Percentiles rank a stretch among this genome's conserved stretches.
These are phyloP conservation scores for Neoseiulus cucumeris DNA, from an alignment of 1,140 invertebrate genomes.

Conservation along the genomic window DNA sequence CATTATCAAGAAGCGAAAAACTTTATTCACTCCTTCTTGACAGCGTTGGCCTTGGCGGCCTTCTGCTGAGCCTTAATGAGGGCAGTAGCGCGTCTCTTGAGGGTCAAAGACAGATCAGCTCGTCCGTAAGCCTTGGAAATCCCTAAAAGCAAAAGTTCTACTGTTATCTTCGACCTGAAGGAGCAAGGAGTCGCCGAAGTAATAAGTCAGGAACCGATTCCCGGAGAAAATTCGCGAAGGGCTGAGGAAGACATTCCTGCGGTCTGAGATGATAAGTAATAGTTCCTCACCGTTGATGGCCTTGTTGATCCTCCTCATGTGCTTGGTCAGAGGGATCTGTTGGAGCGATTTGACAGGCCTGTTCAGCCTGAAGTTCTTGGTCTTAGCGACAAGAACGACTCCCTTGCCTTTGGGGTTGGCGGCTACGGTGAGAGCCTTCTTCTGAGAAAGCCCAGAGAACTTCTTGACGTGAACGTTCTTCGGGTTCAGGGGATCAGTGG, in stretches of 20 bases:
- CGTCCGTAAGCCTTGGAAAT: background rate
- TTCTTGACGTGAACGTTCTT: conserved; percentile 1
- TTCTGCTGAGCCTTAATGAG: background rate
- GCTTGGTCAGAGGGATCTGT: background rate
- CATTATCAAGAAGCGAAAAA: too few relatives aligned
- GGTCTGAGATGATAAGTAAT: too few relatives aligned
- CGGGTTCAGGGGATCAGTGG: conserved; percentile 3
- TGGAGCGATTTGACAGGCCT: background rate
- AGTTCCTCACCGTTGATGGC: background rate
- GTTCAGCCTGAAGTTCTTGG: conserved; percentile 7
- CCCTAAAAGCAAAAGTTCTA: background rate
- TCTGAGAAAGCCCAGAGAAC: background rate
- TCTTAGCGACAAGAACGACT: background rate
- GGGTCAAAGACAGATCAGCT: background rate
- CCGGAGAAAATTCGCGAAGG: too few relatives aligned
- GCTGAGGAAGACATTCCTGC: too few relatives aligned
- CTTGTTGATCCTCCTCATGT: conserved; percentile 11
- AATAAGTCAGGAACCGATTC: too few relatives aligned
- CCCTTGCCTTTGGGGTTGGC: background rate
- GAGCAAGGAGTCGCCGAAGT: too few relatives aligned
- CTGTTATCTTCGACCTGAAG: too few relatives aligned
- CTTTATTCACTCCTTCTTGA: background rate
- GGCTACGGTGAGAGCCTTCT: background rate
- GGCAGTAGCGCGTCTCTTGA: background rate
- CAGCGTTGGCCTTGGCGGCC: background rate